Evolutionary conservation across 2,888 invertebrate species (phyloP).

Genomic region (Synanthedon vespiformis): DNA sequence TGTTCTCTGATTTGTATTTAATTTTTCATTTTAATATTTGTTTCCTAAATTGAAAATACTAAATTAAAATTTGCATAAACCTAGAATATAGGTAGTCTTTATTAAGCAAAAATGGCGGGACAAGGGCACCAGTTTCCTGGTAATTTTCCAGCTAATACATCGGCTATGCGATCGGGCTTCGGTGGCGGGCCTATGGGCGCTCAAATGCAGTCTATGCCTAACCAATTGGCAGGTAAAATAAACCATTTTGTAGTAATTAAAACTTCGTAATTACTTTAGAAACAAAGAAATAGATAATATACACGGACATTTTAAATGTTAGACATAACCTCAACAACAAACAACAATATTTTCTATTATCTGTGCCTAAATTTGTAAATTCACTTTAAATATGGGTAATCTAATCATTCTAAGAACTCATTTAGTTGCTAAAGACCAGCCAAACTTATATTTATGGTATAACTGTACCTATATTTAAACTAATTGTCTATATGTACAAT

Average conservation of each 20-base stretch:
- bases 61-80: no score
- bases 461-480: not conserved
- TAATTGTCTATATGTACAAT: not conserved
- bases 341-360: no score
- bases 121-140: slow-evolving; percentile 80
- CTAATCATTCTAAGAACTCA: not conserved
- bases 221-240: slow-evolving; percentile 63
- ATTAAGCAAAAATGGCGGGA: slow-evolving; percentile 70
- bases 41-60: no score
- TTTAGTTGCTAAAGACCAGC: not conserved
- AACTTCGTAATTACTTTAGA: not conserved
- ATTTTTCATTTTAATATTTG: no score
- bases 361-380: no score
- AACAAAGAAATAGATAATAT: no score
- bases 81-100: no score
- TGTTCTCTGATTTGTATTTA: no score
- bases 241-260: not conserved
- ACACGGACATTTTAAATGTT: no score
- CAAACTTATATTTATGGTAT: not conserved
- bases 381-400: no score
- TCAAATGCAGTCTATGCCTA: slow-evolving; percentile 73
- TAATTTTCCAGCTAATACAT: slow-evolving; percentile 74
- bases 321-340: no score
- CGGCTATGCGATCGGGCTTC: slow-evolving; percentile 74
- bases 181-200: slow-evolving; percentile 67